Percentiles rank a stretch among this genome's conserved stretches.
phyloP scores from a whole-genome alignment of 1,140 invertebrate species.

The Samia ricini region DNA sequence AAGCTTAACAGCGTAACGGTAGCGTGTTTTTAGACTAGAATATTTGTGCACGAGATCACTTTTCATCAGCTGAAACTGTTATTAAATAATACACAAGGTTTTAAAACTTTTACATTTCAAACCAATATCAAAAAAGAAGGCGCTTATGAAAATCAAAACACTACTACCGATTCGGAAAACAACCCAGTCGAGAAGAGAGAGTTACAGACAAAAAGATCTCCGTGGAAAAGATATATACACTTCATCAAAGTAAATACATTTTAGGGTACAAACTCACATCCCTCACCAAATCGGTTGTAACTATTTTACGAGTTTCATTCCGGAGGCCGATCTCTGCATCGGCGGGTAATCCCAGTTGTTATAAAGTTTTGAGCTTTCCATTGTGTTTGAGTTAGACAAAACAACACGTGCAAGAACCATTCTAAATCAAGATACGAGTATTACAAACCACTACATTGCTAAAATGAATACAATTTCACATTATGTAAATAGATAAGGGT shows the following conservation, averaged over 20 bases:
- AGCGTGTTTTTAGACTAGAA: no score
- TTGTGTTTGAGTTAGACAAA: slow-evolving; percentile 6
- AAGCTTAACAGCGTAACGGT: no score
- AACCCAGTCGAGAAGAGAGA: not conserved
- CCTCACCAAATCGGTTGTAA: slow-evolving; percentile 40
- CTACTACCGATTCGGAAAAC: no score
- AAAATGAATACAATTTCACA: not conserved
- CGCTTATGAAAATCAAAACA: no score
- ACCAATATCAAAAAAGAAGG: no score
- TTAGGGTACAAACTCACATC: slow-evolving; percentile 1
- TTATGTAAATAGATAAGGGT: no score
- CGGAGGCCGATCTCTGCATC: slow-evolving; percentile 33
- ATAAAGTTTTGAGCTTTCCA: slow-evolving; percentile 19
- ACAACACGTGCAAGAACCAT: not conserved
- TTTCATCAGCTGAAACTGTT: no score
- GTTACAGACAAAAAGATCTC: no score
- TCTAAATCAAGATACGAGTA: not conserved
- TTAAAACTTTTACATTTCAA: no score
- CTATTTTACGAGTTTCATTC: slow-evolving; percentile 61
- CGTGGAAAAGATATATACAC: slow-evolving; percentile 36
- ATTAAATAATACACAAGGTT: no score
- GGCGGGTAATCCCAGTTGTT: slow-evolving; percentile 23
- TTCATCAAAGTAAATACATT: slow-evolving; percentile 25
- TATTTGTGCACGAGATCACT: no score
- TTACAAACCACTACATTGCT: not conserved